Conservation (phyloP, 2,113 vertebrate species). For the Pachypanchax playfairii region DNA sequence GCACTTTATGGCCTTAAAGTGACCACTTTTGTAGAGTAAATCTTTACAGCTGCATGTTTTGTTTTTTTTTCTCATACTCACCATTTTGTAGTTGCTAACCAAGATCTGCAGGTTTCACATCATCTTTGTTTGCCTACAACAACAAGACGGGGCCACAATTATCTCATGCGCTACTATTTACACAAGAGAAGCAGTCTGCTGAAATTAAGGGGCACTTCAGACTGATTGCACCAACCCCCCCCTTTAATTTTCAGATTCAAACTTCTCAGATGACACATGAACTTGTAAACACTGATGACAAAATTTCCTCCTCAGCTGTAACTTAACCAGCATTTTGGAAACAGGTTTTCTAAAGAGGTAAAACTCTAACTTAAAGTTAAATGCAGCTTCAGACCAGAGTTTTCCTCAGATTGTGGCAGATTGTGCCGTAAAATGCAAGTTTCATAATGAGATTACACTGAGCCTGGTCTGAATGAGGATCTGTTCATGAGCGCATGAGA, state of each 20-base stretch:
- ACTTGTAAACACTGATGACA: slow-evolving; percentile 1
- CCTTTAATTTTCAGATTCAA: slow-evolving; percentile 8
- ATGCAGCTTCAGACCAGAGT: slow-evolving; percentile 8
- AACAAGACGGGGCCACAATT: slow-evolving; percentile 37
- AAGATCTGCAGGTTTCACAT: slow-evolving; percentile 11
- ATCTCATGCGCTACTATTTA: slow-evolving; percentile 25
- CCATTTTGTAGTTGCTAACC: slow-evolving; percentile 1
- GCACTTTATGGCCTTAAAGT: slow-evolving; percentile 17
- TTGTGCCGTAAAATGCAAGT: neutral
- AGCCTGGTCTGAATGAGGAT: slow-evolving; percentile 49
- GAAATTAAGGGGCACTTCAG: slow-evolving; percentile 60
- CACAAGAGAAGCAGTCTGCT: slow-evolving; percentile 30
- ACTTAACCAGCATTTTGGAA: slow-evolving; percentile 2
- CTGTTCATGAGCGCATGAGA: slow-evolving; percentile 52
- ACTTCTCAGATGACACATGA: neutral
- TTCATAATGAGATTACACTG: slow-evolving; percentile 29
- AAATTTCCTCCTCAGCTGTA: neutral
- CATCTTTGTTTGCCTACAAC: slow-evolving; percentile 15
- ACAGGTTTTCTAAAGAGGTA: slow-evolving; percentile 12
- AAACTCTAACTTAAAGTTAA: slow-evolving; percentile 1
- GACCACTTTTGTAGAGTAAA: neutral
- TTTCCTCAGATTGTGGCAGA: neutral
- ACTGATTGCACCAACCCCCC: slow-evolving; percentile 17
- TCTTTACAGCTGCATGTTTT: slow-evolving; percentile 10
- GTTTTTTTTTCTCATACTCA: slow-evolving; percentile 1